phyloP scores from a whole-genome alignment of 2,888 invertebrate species.

The Habrosyne pyritoides region DNA sequence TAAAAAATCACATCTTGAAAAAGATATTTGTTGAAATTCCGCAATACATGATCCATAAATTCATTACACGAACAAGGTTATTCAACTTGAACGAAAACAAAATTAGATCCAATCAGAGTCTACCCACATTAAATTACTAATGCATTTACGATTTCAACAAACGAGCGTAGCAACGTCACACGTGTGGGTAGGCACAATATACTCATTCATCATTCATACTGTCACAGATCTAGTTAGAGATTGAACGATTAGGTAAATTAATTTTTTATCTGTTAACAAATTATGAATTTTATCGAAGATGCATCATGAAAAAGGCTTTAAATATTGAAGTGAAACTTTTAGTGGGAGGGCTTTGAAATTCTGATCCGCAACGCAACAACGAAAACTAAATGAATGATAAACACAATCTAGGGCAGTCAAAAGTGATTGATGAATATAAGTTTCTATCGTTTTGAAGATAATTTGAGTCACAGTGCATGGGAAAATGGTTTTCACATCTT shows the following conservation, averaged over 20 bases:
- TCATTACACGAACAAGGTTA: constrained; percentile 49
- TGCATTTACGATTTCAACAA: constrained; percentile 69
- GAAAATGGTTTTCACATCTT: too few relatives aligned
- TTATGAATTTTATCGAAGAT: neutral
- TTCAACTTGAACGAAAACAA: constrained; percentile 73
- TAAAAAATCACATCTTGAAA: constrained; percentile 15
- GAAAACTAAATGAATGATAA: too few relatives aligned
- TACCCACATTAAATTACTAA: constrained; percentile 70
- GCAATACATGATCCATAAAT: constrained; percentile 27
- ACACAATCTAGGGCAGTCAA: too few relatives aligned
- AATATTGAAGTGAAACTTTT: too few relatives aligned
- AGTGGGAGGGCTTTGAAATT: too few relatives aligned
- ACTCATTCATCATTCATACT: constrained; percentile 43
- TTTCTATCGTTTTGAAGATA: too few relatives aligned
- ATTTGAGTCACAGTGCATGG: too few relatives aligned
- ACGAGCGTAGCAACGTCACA: constrained; percentile 50
- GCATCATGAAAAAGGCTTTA: too few relatives aligned
- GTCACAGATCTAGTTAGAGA: constrained; percentile 14
- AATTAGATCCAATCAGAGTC: constrained; percentile 72
- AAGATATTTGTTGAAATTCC: too few relatives aligned
- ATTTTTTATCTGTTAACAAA: too few relatives aligned
- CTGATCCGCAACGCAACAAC: too few relatives aligned
- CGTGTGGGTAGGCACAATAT: constrained; percentile 25
- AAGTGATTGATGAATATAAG: too few relatives aligned
- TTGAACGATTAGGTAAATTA: constrained; percentile 13